A percentile compares a stretch with the other conserved stretches of the same genome.
These are phyloP conservation scores for Melipona quadrifasciata DNA, from an alignment of 1,140 invertebrate species.

Conservation along the genomic window DNA sequence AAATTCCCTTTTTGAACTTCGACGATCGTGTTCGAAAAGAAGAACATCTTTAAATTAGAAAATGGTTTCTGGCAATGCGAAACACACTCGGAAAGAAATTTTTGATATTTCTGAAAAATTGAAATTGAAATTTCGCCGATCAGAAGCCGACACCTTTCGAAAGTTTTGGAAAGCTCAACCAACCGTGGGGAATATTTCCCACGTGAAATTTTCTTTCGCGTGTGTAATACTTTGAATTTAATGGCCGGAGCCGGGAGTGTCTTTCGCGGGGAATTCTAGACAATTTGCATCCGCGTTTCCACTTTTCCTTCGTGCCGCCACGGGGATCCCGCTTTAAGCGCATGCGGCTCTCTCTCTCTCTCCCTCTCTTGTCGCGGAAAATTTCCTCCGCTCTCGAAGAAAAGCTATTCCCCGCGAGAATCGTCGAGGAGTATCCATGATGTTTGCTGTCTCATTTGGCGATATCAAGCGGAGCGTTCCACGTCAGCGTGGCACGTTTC, in stretches of 20 bases:
- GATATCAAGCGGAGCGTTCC: not conserved
- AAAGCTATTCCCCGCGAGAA: constrained; percentile 4
- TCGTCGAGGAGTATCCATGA: constrained; percentile 12
- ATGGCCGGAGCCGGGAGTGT: not conserved
- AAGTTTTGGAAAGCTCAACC: not conserved
- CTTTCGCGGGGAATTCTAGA: not conserved
- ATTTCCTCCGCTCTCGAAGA: not conserved
- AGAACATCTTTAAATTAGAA: no score
- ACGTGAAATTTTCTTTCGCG: not conserved
- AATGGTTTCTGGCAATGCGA: no score
- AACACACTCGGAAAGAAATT: no score
- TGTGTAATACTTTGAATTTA: not conserved
- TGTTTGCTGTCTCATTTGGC: constrained; percentile 39
- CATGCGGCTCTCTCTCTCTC: not conserved
- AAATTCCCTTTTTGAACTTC: no score
- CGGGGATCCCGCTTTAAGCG: not conserved
- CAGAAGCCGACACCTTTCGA: no score
- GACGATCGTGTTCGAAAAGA: no score
- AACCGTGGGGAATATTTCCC: not conserved
- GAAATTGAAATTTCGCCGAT: no score
- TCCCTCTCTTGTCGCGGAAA: not conserved
- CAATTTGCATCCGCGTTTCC: constrained; percentile 15
- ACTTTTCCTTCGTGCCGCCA: constrained; percentile 4
- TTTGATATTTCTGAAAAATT: no score
- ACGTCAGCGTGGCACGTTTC: not conserved